Base-by-base conservation (phyloP, 2,113 vertebrate genomes). In the Pygoscelis antarcticus region DNA sequence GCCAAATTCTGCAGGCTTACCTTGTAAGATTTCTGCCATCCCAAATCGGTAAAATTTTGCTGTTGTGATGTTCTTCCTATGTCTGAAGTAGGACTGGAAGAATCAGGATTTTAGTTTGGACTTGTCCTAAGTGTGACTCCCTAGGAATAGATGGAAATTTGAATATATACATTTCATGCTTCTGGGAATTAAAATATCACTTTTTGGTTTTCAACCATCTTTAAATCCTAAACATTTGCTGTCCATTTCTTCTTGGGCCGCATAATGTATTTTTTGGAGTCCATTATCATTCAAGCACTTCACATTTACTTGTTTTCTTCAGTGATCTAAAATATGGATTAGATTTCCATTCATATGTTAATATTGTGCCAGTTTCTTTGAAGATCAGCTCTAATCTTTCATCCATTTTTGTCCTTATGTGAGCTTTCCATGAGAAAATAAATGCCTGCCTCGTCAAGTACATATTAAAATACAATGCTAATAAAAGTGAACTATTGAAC, bases 311-410 rank as follows among this genome's bases (percentile, higher is more conserved):
- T 96, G 25, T 69, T 91, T 94, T 74, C 66, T 87, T 89, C 62
- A 72, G 62, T 77, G 83, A 90, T 90, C 54, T 95, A 74, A 93
- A 96, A 83, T 36, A 88, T 40, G 38, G 71, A 88, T 88, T 87
- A 83, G 20, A 66, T 88, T 95, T 95, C 58, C 46, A 93, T 94
- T 96, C 62, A 70, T 85, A 85, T 80, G 49, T 82, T 95, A 96
- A 96, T 95, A 55, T 47, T 74, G 14, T 70, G 66, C 38, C 54
- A 65, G 40, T 94, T 91, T 76, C 81, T 93, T 93, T 94, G 87
- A 95, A 93, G 95, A 96, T 74, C 6, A 3, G 9, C 69, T 94
- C 62, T 70, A 88, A 66, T 90, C 74, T 93, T 91, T 91, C 70
- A 83, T 62, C 70, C 84, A 60, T 64, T 93, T 90, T 61, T 74